Percentiles rank a stretch among this genome's conserved stretches.
phyloP scores from a whole-genome alignment of 2,797 vertebrate species.

The Poecilia gillii region DNA sequence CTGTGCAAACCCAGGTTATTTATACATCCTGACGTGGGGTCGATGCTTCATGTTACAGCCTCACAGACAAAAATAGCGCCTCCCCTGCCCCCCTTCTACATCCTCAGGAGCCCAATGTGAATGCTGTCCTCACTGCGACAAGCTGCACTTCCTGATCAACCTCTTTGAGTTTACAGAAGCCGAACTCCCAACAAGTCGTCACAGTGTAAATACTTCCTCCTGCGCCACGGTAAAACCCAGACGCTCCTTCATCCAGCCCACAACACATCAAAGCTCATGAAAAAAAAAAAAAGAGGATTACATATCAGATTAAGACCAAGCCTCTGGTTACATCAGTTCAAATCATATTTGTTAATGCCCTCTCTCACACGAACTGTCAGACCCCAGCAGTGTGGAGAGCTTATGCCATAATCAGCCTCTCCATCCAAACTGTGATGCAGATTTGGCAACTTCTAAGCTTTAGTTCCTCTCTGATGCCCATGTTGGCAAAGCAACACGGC shows the following conservation, averaged over 20 bases:
- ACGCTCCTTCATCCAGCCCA: constrained; percentile 10
- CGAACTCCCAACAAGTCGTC: background rate
- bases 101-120: constrained; percentile 47
- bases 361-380: constrained; percentile 18
- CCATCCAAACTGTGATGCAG: constrained; percentile 41
- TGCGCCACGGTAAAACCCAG: background rate
- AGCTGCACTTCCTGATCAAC: constrained; percentile 55
- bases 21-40: constrained; percentile 73
- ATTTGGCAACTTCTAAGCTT: constrained; percentile 37
- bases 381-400: constrained; percentile 2
- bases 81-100: background rate
- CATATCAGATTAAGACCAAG: constrained; percentile 59
- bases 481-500: constrained; percentile 26
- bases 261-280: constrained; percentile 42
- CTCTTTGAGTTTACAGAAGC: constrained; percentile 11
- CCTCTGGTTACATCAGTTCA: constrained; percentile 59
- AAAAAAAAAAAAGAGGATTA: constrained; percentile 69
- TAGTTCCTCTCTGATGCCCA: constrained; percentile 22
- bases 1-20: constrained; percentile 73
- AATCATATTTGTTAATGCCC: constrained; percentile 40
- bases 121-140: constrained; percentile 40
- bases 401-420: constrained; percentile 54
- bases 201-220: background rate
- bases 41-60: constrained; percentile 76
- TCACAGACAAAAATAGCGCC: constrained; percentile 72